phyloP scores from a whole-genome alignment of 2,797 vertebrate species.

The Ciconia nigra region DNA sequence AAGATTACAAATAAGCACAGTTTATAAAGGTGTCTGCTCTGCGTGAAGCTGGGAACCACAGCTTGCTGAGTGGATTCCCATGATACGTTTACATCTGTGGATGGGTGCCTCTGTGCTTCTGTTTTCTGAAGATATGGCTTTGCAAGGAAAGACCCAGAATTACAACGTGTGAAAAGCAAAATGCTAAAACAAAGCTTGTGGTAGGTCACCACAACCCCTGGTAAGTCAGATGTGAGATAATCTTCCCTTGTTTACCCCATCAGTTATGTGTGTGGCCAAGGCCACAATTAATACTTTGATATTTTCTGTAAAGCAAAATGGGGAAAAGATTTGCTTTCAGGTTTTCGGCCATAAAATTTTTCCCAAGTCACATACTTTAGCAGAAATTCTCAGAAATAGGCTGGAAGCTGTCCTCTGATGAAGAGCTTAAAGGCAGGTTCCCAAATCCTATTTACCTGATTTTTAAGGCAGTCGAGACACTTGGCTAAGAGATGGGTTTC shows the following conservation, averaged over 20 bases:
- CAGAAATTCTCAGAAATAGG: not conserved
- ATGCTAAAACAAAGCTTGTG: not conserved
- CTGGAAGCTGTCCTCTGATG: not conserved
- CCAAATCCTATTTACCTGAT: not conserved
- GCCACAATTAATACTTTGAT: not conserved
- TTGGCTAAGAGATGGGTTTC: not conserved
- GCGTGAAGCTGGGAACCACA: fast-evolving
- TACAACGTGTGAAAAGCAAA: not conserved
- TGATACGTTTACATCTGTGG: not conserved
- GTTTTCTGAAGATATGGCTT: not conserved
- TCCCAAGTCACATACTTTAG: not conserved
- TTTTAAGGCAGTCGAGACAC: not conserved
- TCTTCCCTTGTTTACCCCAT: not conserved
- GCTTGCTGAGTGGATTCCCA: not conserved
- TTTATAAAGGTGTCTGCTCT: not conserved
- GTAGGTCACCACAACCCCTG: not conserved
- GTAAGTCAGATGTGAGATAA: not conserved
- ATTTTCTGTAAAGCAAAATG: not conserved
- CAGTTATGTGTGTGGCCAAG: not conserved
- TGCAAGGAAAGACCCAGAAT: not conserved
- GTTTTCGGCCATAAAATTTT: not conserved
- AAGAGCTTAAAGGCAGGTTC: not conserved
- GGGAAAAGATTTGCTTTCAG: not conserved
- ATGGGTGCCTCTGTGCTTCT: not conserved
- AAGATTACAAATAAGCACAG: not conserved